Evolutionary conservation across 2,888 invertebrate species (phyloP), one percentile per base, ranked within the genome.

Genomic region (Cataglyphis livida): DNA sequence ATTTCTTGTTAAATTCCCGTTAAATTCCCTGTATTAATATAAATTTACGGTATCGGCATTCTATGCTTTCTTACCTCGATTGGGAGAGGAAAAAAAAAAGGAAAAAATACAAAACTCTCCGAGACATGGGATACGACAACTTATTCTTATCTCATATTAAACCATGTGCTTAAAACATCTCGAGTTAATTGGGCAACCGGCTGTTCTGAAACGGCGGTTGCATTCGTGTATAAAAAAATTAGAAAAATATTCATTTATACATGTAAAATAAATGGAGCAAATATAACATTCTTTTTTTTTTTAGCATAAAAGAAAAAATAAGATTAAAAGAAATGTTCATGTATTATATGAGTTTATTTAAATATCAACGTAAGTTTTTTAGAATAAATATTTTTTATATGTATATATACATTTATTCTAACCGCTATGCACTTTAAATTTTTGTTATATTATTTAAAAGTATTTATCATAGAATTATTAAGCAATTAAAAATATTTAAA

Each of bases 131-230:
- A 28, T 70, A 66, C 75, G 54, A 71, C 59, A 44, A 71, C 78
- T 79, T 79, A 59, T 59, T 59, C 82, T 85, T 87, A 87, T 84
- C 85, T 87, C 73, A n/a, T 71, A 64, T 81, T 81, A 79, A 84
- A 73, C 73, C 73, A 62, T 65, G 75, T 82, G 84, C 79, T 81
- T 85, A 84, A 82, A 84, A 81, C 73, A 68, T 76, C 25, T 44
- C 62, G 82, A 76, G 75, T 87, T 87, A 87, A 87, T 87, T 82
- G 84, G 79, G 4, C 57, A 57, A 71, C 51, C 15, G n/a, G 25
- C 65, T 15, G 25, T 59, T 9, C 32, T 12, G 12, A 68, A 64
- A 35, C 62, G 54, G 25, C 70, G 18, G 21, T 35, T 54, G 65
- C 38, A 32, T n/a, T 35, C 28, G 62, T 38, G 44, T 61, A 61